Evolutionary conservation across 2,888 invertebrate genomes (phyloP).

Genomic region (Machimus rusticus): DNA sequence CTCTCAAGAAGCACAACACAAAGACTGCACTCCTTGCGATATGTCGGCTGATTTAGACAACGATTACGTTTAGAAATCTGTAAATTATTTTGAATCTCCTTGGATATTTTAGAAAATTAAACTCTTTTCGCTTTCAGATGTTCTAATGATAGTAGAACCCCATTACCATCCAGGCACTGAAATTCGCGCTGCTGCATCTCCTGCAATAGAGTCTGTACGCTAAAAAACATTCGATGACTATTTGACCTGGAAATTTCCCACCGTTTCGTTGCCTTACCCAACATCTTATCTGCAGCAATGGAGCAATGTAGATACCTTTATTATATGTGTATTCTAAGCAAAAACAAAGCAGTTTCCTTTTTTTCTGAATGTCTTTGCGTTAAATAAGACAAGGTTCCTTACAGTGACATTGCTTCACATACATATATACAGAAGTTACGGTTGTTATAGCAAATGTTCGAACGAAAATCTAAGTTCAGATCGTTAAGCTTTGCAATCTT

Average conservation of each 20-base stretch:
- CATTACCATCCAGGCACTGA: background rate
- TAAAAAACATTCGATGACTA: background rate
- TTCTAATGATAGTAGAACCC: background rate
- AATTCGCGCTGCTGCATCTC: background rate
- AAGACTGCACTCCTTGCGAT: background rate
- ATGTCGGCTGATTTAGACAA: background rate
- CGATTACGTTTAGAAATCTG: background rate
- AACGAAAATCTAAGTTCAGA: too few relatives aligned
- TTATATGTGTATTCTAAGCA: too few relatives aligned
- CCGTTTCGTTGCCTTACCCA: background rate
- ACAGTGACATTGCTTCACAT: too few relatives aligned
- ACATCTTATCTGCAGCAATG: background rate
- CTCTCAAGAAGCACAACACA: background rate
- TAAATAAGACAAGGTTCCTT: too few relatives aligned
- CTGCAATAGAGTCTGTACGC: background rate
- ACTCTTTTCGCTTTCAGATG: background rate
- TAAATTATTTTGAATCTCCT: background rate
- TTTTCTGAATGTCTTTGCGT: too few relatives aligned
- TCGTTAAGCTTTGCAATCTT: too few relatives aligned
- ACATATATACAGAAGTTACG: too few relatives aligned
- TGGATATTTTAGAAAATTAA: background rate
- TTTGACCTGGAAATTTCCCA: background rate
- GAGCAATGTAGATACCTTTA: too few relatives aligned
- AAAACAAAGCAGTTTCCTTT: too few relatives aligned
- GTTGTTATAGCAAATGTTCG: too few relatives aligned